Conservation (phyloP, 1,140 invertebrate genomes). For the Chymomyza costata region DNA sequence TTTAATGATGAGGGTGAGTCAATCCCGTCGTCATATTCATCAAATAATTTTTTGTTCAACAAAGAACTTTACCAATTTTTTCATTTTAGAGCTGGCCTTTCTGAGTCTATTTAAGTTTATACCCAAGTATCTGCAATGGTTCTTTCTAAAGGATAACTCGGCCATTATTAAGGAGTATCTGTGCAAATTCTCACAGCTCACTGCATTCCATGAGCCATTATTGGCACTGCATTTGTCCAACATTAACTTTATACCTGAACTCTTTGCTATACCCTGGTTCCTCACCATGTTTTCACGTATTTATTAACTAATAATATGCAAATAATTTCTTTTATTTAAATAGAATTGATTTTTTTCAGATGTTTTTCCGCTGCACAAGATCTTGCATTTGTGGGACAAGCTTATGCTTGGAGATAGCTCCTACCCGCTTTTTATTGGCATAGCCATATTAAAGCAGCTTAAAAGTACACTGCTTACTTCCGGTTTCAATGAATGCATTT, state of each 20-base stretch:
- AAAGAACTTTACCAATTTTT: no score
- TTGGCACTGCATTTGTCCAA: constrained; percentile 93
- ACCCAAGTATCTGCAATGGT: constrained; percentile 96
- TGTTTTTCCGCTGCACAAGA: constrained; percentile 98
- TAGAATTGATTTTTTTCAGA: constrained; percentile 77
- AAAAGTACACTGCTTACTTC: constrained; percentile 88
- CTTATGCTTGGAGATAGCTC: constrained; percentile 94
- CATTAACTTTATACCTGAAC: constrained; percentile 97
- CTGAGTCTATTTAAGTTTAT: constrained; percentile 96
- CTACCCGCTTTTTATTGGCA: constrained; percentile 95
- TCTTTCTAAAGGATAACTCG: constrained; percentile 99
- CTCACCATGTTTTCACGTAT: constrained; percentile 99
- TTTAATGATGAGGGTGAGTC: constrained; percentile 96
- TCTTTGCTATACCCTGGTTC: constrained; percentile 99
- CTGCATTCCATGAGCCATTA: constrained; percentile 95
- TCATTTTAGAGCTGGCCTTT: constrained; percentile 88
- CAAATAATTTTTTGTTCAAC: no score
- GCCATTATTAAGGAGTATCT: constrained; percentile 98
- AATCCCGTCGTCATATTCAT: no score
- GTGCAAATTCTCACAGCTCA: constrained; percentile 96
- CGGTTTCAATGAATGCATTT: constrained; percentile 98
- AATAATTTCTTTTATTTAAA: background rate
- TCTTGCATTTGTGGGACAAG: constrained; percentile 98
- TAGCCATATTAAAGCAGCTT: constrained; percentile 94
- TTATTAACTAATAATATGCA: constrained; percentile 74